Base-by-base conservation (phyloP, 2,888 invertebrate species). In the Pilophorus perplexus region DNA sequence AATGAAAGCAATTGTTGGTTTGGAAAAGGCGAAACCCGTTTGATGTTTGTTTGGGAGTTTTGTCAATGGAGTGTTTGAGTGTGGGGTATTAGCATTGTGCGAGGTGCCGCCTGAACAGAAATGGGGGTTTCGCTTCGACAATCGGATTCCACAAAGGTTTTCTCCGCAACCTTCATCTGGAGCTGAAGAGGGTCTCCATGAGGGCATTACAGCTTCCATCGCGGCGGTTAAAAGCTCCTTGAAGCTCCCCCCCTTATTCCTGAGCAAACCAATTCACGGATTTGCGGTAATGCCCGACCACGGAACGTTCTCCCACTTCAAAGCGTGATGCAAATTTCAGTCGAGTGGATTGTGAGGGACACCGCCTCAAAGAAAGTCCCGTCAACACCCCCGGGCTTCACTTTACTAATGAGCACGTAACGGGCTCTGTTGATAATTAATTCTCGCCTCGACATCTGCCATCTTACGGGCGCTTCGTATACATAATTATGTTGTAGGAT, bases 1-100 rank as follows among this genome's bases (percentile, higher is more conserved):
- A 55, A 55, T 55, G 55, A 38, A 55, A 55, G 55, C 55, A 55
- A 55, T 55, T 52, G 52, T 52, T 55, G 38, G 55, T 55, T 55
- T 12, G 55, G 55, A 55, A 55, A 54, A 55, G 22, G 38, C 25
- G 52, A 25, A 10, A 18, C 38, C 38, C 42, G 42, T 55, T 55
- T 55, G 55, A 55, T 55, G 55, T 55, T 55, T 55, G 55, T 55
- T 55, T 55, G 38, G 33, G 55, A 27, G 22, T 55, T 38, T 33
- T 37, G 40, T 38, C 55, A 14, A 37, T 37, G 38, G 37, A 23
- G 28, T 27, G 28, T 14, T 42, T 18, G 55, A 55, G 40, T 37
- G 20, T 38, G 38, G 38, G 55, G 55, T 38, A 55, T 55, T 37
- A 55, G 55, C 38, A 40, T 55, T 55, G 55, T 38, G 55, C 55